Percentiles rank a stretch among this genome's conserved stretches.
phyloP scores from a whole-genome alignment of 2,888 invertebrate genomes.

The Chalcis sispes region DNA sequence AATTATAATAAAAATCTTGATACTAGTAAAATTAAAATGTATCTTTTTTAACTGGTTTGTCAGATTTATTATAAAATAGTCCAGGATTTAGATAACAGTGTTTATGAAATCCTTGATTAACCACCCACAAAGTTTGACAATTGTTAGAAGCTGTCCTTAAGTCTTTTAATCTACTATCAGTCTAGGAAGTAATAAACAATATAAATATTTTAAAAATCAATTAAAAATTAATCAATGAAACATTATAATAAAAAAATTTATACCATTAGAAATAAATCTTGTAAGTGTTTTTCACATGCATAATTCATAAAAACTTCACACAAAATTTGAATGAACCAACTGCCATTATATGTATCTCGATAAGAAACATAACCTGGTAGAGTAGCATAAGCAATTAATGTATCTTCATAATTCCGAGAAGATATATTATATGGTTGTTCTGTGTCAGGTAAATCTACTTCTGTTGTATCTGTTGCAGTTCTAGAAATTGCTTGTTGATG shows the following conservation, averaged over 20 bases:
- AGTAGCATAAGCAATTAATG: slow-evolving; percentile 78
- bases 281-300: slow-evolving; percentile 65
- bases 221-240: background rate
- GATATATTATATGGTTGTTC: slow-evolving; percentile 45
- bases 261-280: slow-evolving; percentile 69
- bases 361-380: slow-evolving; percentile 77
- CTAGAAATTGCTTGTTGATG: slow-evolving; percentile 55
- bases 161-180: slow-evolving; percentile 65
- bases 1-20: slow-evolving; percentile 43
- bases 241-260: slow-evolving; percentile 30
- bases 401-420: slow-evolving; percentile 77
- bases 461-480: slow-evolving; percentile 47
- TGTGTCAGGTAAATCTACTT: slow-evolving; percentile 33
- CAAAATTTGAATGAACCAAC: slow-evolving; percentile 80
- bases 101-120: slow-evolving; percentile 68
- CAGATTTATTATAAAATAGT: slow-evolving; percentile 61
- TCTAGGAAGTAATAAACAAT: slow-evolving; percentile 58
- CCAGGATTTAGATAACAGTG: slow-evolving; percentile 72
- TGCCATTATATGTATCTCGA: slow-evolving; percentile 77
- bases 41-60: slow-evolving; percentile 28
- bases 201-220: background rate
- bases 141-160: slow-evolving; percentile 56
- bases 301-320: slow-evolving; percentile 76
- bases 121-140: slow-evolving; percentile 68
- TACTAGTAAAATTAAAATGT: slow-evolving; percentile 40